Conservation (phyloP, 2,797 vertebrate genomes). For the Molossus molossus region DNA sequence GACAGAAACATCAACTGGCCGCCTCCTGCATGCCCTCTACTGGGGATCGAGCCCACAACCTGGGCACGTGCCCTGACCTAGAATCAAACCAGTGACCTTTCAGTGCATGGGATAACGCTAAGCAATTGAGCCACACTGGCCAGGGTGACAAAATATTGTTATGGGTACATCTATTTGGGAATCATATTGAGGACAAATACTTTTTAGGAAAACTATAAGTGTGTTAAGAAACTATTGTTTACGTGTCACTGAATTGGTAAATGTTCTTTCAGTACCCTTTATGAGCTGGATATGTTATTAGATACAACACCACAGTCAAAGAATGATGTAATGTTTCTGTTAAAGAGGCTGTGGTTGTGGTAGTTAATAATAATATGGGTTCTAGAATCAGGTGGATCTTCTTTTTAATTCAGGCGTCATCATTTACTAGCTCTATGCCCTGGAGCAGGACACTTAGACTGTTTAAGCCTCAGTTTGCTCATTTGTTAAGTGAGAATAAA, state of each 20-base stretch:
- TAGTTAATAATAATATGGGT: background rate
- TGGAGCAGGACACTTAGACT: background rate
- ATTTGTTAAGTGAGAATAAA: constrained; percentile 13
- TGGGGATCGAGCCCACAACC: too few species aligned
- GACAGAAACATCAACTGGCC: too few species aligned
- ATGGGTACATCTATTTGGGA: background rate
- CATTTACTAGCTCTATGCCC: background rate
- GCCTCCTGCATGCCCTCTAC: too few species aligned
- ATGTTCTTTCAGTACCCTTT: background rate
- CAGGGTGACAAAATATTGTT: constrained; percentile 5
- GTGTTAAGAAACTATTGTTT: background rate
- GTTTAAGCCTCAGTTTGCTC: background rate
- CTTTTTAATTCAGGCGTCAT: background rate
- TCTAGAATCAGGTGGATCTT: background rate
- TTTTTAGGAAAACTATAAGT: constrained; percentile 38
- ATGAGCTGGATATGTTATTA: background rate
- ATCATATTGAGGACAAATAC: background rate
- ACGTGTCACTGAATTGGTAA: background rate
- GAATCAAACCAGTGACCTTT: too few species aligned
- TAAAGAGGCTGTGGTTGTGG: background rate
- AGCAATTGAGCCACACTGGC: too few species aligned
- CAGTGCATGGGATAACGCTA: too few species aligned
- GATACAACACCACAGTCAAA: background rate
- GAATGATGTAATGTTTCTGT: background rate
- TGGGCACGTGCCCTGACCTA: too few species aligned